Percentiles rank a stretch among this genome's conserved stretches.
These are phyloP conservation scores for Dicyrtomina minuta DNA, from an alignment of 2,888 invertebrate species.

Conservation along the genomic window DNA sequence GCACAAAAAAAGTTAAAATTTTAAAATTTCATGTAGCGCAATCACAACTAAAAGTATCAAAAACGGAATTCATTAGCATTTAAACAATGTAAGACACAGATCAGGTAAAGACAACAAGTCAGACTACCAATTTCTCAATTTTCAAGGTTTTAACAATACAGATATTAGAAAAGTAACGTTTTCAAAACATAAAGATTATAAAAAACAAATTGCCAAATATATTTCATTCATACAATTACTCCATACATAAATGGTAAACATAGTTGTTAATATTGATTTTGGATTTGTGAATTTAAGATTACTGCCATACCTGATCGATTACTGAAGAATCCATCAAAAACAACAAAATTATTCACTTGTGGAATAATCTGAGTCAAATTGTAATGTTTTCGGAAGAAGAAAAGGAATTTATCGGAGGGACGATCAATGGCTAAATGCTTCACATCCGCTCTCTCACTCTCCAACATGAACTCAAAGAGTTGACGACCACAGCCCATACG, in stretches of 20 bases:
- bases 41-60: too few species aligned
- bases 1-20: constrained; percentile 10
- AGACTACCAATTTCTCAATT: too few species aligned
- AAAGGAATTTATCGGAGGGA: constrained; percentile 84
- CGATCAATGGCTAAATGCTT: constrained; percentile 85
- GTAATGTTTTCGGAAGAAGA: constrained; percentile 84
- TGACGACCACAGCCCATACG: constrained; percentile 80
- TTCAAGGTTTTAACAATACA: too few species aligned
- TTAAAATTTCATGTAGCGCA: too few species aligned
- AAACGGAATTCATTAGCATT: too few species aligned
- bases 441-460: constrained; percentile 70
- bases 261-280: neutral
- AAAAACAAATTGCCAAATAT: too few species aligned
- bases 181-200: too few species aligned
- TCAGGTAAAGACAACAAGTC: too few species aligned
- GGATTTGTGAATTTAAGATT: neutral
- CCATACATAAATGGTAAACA: too few species aligned
- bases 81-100: too few species aligned
- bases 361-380: constrained; percentile 67
- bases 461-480: constrained; percentile 72
- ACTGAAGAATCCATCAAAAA: constrained; percentile 77
- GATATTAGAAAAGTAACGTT: too few species aligned
- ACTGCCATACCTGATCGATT: constrained; percentile 54
- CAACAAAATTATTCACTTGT: constrained; percentile 85
- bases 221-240: too few species aligned